phyloP scores from a whole-genome alignment of 2,888 invertebrate genomes.

The Nephrotoma flavescens region DNA sequence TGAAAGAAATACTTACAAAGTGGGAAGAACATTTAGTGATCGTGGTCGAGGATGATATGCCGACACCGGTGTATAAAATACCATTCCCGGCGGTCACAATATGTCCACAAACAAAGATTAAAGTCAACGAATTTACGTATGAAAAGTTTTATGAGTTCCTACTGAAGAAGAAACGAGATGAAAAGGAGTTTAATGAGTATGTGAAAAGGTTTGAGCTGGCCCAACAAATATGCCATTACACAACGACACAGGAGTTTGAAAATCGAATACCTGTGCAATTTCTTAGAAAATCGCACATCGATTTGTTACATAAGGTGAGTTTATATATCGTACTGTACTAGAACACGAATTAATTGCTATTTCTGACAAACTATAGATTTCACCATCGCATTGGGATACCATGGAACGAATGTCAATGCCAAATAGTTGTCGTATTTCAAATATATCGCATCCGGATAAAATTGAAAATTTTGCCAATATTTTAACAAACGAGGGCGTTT shows the following conservation, averaged over 20 bases:
- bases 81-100: background rate
- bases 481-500: background rate
- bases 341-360: background rate
- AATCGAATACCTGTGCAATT: background rate
- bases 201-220: background rate
- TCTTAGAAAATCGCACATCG: background rate
- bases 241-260: background rate
- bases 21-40: background rate
- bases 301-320: background rate
- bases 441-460: background rate
- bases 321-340: too few species aligned
- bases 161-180: background rate
- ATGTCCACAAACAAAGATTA: background rate
- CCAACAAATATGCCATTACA: background rate
- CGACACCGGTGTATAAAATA: background rate
- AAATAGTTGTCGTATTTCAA: background rate
- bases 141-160: background rate
- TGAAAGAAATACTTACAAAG: background rate
- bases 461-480: background rate
- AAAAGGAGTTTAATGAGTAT: background rate
- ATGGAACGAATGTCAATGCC: background rate
- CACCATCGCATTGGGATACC: background rate
- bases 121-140: background rate
- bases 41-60: background rate
- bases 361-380: background rate